Evolutionary conservation across 92 coral and sea anemone genomes (phyloP).

Genomic region (Umimayanthus kanabou): DNA sequence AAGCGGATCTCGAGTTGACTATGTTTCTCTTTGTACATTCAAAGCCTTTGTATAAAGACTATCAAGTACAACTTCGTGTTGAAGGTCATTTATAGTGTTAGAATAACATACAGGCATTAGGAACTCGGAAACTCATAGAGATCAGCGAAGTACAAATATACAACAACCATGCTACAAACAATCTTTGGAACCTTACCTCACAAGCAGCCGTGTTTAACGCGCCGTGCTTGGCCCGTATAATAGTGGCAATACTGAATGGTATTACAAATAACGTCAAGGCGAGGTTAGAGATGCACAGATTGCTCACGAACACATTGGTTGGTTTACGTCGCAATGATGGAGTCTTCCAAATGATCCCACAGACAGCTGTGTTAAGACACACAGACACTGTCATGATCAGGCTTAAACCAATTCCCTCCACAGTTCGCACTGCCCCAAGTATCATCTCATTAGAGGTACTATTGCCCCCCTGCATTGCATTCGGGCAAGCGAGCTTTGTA

Average conservation of each 20-base stretch:
- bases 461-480: background rate
- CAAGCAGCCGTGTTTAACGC: conserved; percentile 57
- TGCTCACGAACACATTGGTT: conserved; percentile 74
- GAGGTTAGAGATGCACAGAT: conserved; percentile 71
- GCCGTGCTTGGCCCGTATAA: conserved; percentile 61
- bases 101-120: too few relatives aligned
- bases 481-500: background rate
- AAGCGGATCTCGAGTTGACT: too few relatives aligned
- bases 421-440: conserved; percentile 6
- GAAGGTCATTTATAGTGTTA: background rate
- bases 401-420: conserved; percentile 61
- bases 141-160: background rate
- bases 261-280: conserved; percentile 69
- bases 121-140: too few relatives aligned
- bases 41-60: too few relatives aligned
- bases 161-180: background rate
- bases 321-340: conserved; percentile 57
- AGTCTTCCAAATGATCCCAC: conserved; percentile 67
- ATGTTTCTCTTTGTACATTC: too few relatives aligned
- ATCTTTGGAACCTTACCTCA: background rate
- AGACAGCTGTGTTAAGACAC: conserved; percentile 62
- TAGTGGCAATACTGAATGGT: conserved; percentile 75
- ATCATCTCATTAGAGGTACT: background rate
- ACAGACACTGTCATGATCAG: conserved; percentile 59
- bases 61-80: too few relatives aligned